Conservation (phyloP, 2,113 vertebrate species). For the Labeo catla region DNA sequence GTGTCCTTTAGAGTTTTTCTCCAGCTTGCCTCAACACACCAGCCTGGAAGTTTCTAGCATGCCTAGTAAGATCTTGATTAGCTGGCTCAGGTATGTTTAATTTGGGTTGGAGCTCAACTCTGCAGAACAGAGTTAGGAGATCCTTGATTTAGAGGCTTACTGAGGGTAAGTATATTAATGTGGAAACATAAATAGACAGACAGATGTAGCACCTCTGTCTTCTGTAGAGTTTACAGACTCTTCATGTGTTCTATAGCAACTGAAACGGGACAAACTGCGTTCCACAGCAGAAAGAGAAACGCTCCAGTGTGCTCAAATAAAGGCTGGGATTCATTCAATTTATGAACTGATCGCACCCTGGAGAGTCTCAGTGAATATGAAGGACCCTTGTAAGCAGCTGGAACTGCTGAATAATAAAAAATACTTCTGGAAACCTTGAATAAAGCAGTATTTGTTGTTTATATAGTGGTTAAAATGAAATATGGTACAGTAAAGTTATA, state of each 20-base stretch:
- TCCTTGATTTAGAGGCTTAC: background rate
- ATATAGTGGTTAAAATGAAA: background rate
- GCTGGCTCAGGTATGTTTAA: too few relatives aligned
- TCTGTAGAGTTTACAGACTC: too few relatives aligned
- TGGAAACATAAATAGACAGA: too few relatives aligned
- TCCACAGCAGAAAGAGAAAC: conserved; percentile 67
- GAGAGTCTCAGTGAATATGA: conserved; percentile 33
- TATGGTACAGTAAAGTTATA: background rate
- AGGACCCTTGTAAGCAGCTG: conserved; percentile 76
- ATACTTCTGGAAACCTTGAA: background rate
- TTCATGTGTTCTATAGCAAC: conserved; percentile 71
- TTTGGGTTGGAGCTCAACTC: too few relatives aligned
- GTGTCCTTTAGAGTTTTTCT: too few relatives aligned
- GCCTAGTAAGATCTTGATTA: too few relatives aligned
- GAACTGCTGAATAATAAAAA: conserved; percentile 31
- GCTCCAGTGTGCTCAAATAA: conserved; percentile 75
- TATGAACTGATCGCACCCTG: conserved; percentile 69
- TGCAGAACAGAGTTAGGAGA: too few relatives aligned
- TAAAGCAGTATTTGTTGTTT: background rate
- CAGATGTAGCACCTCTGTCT: too few relatives aligned
- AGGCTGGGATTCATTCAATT: conserved; percentile 78
- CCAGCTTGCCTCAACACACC: too few relatives aligned
- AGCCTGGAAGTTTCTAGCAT: too few relatives aligned
- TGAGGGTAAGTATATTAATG: too few relatives aligned
- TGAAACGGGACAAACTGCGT: conserved; percentile 59